phyloP scores from a whole-genome alignment of 2,113 vertebrate genomes.

The Seriola aureovittata region DNA sequence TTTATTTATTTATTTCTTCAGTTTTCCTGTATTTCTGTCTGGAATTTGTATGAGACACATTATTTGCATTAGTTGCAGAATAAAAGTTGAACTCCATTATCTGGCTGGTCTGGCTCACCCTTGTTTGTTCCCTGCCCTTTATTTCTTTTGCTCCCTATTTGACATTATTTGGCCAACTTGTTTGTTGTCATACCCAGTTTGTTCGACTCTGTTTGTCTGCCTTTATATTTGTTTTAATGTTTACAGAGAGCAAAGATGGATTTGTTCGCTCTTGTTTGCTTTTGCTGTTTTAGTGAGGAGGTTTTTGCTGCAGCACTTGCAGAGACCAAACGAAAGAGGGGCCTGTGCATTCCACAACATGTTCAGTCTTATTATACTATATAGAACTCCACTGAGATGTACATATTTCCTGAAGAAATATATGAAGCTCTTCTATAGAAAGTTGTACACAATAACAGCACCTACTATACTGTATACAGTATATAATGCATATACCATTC shows the following conservation, averaged over 20 bases:
- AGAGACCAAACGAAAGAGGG: conserved; percentile 29
- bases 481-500: too few relatives aligned
- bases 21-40: conserved; percentile 41
- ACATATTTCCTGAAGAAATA: conserved; percentile 17
- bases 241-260: conserved; percentile 53
- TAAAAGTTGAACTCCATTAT: conserved; percentile 51
- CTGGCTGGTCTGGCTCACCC: conserved; percentile 29
- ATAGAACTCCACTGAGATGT: not conserved
- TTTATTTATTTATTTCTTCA: conserved; percentile 61
- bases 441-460: not conserved
- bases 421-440: conserved; percentile 1
- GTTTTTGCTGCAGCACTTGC: conserved; percentile 24
- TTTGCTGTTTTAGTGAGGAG: conserved; percentile 46
- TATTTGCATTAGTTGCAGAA: conserved; percentile 69
- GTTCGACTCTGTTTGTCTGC: conserved; percentile 63
- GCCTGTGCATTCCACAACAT: conserved; percentile 6
- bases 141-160: conserved; percentile 58
- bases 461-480: not conserved
- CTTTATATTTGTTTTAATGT: conserved; percentile 64
- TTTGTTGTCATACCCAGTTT: conserved; percentile 77
- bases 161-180: conserved; percentile 73
- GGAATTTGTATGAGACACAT: conserved; percentile 55
- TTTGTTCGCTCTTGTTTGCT: conserved; percentile 61
- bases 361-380: not conserved
- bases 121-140: conserved; percentile 66